Conservation (phyloP, 2,888 invertebrate genomes). For the Meta bourneti region DNA sequence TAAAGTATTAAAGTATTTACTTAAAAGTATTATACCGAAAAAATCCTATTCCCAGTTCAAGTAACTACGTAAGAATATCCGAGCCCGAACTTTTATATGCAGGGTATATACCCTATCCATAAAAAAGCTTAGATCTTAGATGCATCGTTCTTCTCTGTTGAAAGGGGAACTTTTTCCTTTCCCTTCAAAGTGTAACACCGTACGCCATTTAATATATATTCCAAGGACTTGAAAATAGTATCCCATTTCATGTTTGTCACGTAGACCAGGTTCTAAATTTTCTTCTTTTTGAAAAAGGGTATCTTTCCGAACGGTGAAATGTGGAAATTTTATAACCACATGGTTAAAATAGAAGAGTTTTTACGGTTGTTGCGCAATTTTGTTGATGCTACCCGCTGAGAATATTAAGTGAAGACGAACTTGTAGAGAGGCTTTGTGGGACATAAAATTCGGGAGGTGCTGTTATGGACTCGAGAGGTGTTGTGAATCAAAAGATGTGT, state of each 20-base stretch:
- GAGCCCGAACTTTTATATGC: slow-evolving; percentile 5
- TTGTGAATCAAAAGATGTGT: background rate
- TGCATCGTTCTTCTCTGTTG: background rate
- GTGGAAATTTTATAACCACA: slow-evolving; percentile 59
- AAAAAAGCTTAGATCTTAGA: slow-evolving; percentile 13
- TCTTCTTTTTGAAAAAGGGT: slow-evolving; percentile 10
- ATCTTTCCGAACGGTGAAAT: slow-evolving; percentile 31
- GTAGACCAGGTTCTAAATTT: slow-evolving; percentile 33
- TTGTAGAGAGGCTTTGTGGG: background rate
- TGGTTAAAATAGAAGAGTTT: slow-evolving; percentile 46
- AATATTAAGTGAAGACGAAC: slow-evolving; percentile 31
- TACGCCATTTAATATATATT: slow-evolving; percentile 32
- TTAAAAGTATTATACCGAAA: background rate
- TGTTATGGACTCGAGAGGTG: slow-evolving; percentile 6
- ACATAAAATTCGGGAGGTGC: slow-evolving; percentile 15
- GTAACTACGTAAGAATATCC: background rate
- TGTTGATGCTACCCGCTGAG: slow-evolving; percentile 10
- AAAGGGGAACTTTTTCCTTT: slow-evolving; percentile 5
- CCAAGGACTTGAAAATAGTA: slow-evolving; percentile 35
- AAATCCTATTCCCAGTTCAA: background rate
- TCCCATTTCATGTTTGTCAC: slow-evolving; percentile 51
- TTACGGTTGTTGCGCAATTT: slow-evolving; percentile 62
- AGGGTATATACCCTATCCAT: slow-evolving; percentile 31
- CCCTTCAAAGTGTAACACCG: background rate
- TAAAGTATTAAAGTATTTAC: background rate